Conservation (phyloP, 2,113 vertebrate species). For the Collichthys lucidus region DNA sequence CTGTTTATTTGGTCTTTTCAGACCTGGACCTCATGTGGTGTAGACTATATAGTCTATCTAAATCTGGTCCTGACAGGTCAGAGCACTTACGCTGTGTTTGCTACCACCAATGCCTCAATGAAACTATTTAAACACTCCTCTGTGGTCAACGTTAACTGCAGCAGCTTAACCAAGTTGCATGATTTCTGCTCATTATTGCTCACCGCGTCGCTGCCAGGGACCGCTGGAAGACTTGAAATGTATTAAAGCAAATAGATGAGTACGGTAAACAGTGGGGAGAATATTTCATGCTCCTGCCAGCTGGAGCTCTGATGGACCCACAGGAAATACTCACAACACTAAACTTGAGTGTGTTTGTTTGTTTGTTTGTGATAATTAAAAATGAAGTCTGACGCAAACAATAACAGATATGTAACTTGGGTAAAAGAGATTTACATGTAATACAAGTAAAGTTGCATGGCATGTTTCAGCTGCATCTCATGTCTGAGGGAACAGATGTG, state of each 20-base stretch:
- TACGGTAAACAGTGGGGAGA: slow-evolving; percentile 38
- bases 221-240: slow-evolving; percentile 22
- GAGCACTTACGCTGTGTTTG: not conserved
- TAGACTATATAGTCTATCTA: too few relatives aligned
- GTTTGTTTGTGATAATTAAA: slow-evolving; percentile 38
- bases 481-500: not conserved
- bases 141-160: not conserved
- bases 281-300: slow-evolving; percentile 28
- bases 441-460: too few relatives aligned
- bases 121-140: not conserved
- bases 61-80: not conserved
- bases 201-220: not conserved
- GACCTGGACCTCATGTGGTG: not conserved
- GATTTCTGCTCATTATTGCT: slow-evolving; percentile 39
- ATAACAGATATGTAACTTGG: not conserved
- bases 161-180: slow-evolving; percentile 18
- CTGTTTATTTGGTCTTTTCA: not conserved
- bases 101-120: too few relatives aligned
- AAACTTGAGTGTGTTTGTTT: slow-evolving; percentile 17
- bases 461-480: not conserved
- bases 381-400: not conserved
- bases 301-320: not conserved
- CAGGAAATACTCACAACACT: not conserved
- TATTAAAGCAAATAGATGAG: slow-evolving; percentile 59
- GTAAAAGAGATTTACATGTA: not conserved